Evolutionary conservation across 2,888 invertebrate species (phyloP), one percentile per base, ranked within the genome.

Genomic region (Meteorus colon): DNA sequence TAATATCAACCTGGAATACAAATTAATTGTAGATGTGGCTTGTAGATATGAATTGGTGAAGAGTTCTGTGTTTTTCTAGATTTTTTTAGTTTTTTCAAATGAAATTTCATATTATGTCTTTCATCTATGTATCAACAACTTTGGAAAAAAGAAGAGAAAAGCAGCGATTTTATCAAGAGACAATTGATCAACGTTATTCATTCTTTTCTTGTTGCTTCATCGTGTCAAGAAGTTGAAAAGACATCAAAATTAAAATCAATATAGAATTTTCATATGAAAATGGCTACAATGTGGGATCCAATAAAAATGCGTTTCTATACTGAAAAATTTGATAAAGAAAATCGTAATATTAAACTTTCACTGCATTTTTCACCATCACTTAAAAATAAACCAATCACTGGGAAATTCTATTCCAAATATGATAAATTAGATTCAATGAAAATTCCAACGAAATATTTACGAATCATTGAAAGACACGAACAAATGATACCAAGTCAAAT

Each of bases 331-430:
- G 83, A 84, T 5, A 89, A 87, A 27, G 87, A 88, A 59, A 86
- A 84, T 27, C 79, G 74, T 55, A 75, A 78, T 14, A 74, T 83
- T 4, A 82, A 70, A 68, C 75, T 87, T 31, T 80, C 80, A 3
- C 84, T 87, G 55, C 78, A 84, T 16, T 88, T 87, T 71, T 79
- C 81, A 3, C 82, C 84, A 2, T 79, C 83, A 6, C 76, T 78
- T 3, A 78, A 75, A 31, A 75, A 80, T 27, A 80, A 84, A 69
- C 70, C 84, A 10, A 75, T 88, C 5, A 86, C 88, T 3, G 81
- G 82, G 12, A 88, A 88, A 75, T 88, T 88, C 80, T 89, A 89
- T 68, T 85, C 89, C 3, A 85, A 77, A 76, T 87, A 88, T 71
- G 88, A 89, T 4, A 81, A 77, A 31, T 65, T 81, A 4, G 37